These are phyloP conservation scores for Rotaria macrura DNA, from an alignment of 2,888 invertebrate genomes.

Conservation along the genomic window DNA sequence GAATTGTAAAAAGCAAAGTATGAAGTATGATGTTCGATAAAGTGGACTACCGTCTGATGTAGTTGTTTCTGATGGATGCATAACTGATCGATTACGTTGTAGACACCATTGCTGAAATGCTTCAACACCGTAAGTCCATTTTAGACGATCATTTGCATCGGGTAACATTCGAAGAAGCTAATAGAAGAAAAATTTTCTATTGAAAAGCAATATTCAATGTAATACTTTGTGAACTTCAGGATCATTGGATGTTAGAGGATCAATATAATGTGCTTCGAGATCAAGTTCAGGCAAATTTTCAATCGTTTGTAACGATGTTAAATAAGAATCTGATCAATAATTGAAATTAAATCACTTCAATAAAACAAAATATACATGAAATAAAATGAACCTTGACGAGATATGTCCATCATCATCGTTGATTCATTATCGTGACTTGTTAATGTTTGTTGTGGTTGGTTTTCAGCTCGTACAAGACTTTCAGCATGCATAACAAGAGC, in stretches of 20 bases:
- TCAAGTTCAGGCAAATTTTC: slow-evolving; percentile 2
- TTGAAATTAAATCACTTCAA: background rate
- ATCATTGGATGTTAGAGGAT: background rate
- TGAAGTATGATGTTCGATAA: background rate
- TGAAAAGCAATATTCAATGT: background rate
- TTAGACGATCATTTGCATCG: slow-evolving; percentile 22
- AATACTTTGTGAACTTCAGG: slow-evolving; percentile 5
- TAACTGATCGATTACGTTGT: background rate
- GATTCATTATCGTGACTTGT: slow-evolving; percentile 40
- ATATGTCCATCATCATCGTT: background rate
- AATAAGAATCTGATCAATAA: background rate
- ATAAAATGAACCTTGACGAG: background rate
- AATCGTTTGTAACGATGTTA: background rate
- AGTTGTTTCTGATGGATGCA: background rate
- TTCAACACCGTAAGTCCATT: slow-evolving; percentile 32
- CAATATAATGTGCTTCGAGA: slow-evolving; percentile 1
- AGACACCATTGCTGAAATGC: slow-evolving; percentile 28
- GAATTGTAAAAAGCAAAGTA: background rate
- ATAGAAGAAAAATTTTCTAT: too few relatives aligned
- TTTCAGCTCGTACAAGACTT: slow-evolving; percentile 23
- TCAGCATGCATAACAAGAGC: slow-evolving; percentile 9
- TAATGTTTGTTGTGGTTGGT: slow-evolving; percentile 36
- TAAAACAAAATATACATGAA: background rate
- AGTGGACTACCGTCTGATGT: background rate
- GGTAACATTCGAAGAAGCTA: slow-evolving; percentile 20